Percentiles rank a stretch among this genome's conserved stretches.
These are phyloP conservation scores for Rotaria macrura DNA, from an alignment of 2,888 invertebrate species.

Conservation along the genomic window DNA sequence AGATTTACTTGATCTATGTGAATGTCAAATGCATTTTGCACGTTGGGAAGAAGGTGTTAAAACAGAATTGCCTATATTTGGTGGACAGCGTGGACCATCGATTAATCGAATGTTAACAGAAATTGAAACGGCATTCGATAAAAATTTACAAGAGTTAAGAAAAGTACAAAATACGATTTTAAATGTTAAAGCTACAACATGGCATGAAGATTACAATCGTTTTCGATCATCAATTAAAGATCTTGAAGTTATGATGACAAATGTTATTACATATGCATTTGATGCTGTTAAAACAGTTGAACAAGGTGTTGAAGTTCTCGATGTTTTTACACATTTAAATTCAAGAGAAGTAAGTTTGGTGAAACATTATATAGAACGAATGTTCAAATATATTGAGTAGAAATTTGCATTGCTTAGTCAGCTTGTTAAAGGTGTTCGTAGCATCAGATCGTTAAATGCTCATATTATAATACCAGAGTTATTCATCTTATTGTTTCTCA, in stretches of 20 bases:
- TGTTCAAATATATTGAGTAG: too few relatives aligned
- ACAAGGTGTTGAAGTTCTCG: slow-evolving; percentile 67
- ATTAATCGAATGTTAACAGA: slow-evolving; percentile 48
- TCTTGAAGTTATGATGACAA: slow-evolving; percentile 67
- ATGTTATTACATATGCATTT: slow-evolving; percentile 67
- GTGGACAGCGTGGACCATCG: slow-evolving; percentile 57
- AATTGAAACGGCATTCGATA: slow-evolving; percentile 65
- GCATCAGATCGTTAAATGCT: too few relatives aligned
- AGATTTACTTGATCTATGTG: slow-evolving; percentile 65
- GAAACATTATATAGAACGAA: too few relatives aligned
- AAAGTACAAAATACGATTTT: slow-evolving; percentile 55
- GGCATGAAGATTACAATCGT: slow-evolving; percentile 62
- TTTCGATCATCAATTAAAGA: slow-evolving; percentile 55
- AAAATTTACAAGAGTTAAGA: slow-evolving; percentile 58
- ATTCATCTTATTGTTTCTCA: too few relatives aligned
- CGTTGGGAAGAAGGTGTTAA: slow-evolving; percentile 60
- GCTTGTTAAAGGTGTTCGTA: too few relatives aligned
- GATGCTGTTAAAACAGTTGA: slow-evolving; percentile 68
- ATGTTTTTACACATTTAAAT: slow-evolving; percentile 66
- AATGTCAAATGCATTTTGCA: slow-evolving; percentile 76
- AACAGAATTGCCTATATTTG: slow-evolving; percentile 64
- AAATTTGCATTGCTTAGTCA: too few relatives aligned
- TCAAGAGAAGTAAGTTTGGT: slow-evolving; percentile 55
- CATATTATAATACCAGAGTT: too few relatives aligned
- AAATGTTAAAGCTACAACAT: slow-evolving; percentile 55